Percentiles rank a stretch among this genome's conserved stretches.
Conservation (phyloP, 2,797 vertebrate genomes). For the Eulemur albifrons region DNA sequence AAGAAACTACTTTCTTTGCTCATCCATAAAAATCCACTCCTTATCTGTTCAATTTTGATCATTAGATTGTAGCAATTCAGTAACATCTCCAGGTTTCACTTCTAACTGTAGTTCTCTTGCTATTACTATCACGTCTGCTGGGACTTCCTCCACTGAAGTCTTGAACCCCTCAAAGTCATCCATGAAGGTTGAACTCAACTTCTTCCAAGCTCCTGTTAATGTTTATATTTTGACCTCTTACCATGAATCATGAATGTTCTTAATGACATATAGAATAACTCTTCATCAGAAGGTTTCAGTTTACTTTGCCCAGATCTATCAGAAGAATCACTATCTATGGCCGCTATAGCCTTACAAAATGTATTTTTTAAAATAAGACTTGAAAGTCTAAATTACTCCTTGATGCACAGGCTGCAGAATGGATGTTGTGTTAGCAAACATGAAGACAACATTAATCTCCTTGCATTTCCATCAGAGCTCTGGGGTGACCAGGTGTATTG, state of each 20-base stretch:
- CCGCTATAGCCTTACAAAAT: not conserved
- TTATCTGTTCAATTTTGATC: not conserved
- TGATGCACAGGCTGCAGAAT: not conserved
- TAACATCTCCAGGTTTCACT: not conserved
- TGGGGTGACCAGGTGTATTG: not conserved
- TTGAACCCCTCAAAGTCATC: not conserved
- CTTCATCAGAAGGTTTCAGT: not conserved
- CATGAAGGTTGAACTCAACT: not conserved
- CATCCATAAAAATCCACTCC: not conserved
- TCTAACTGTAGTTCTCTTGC: not conserved
- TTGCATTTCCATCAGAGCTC: not conserved
- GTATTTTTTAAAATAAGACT: not conserved
- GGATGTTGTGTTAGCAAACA: not conserved
- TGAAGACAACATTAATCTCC: not conserved
- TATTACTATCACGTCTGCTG: not conserved
- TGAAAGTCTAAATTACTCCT: not conserved
- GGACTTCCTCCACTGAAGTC: not conserved
- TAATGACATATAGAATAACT: not conserved
- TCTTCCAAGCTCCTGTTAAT: not conserved
- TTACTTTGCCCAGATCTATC: not conserved
- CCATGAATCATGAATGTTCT: not conserved
- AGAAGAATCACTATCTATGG: not conserved
- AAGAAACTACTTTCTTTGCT: not conserved
- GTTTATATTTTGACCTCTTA: not conserved
- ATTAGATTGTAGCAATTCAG: not conserved